Evolutionary conservation across 2,797 vertebrate species (phyloP), one percentile per base, ranked within the genome.

Genomic region (Phalloptychus januarius): DNA sequence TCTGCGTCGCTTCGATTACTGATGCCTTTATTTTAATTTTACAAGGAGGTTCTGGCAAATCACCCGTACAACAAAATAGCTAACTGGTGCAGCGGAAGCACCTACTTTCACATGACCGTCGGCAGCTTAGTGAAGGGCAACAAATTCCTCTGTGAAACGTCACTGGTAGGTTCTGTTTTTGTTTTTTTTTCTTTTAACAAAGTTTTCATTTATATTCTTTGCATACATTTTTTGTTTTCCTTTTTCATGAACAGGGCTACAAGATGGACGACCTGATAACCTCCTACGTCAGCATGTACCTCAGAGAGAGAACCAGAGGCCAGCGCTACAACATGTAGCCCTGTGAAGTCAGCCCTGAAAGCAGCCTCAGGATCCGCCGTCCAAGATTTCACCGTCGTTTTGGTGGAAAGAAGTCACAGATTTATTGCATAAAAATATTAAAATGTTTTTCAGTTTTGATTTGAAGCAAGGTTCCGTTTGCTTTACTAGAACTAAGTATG

Each of bases 251-350:
- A 88, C 89, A 99, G 98, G 98, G 98, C 79, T 99, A 99, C 95
- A 99, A 99, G 95, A 99, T 99, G 96, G 98, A 99, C 0, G 98
- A 99, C 88, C 95, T 99, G 56, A 86, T 99, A 90, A 97, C 97
- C 23, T 99, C 98, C 0, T 99, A 99, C 0, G 96, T 98, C 74
- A 96, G 82, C 84, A 94, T 97, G 92, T 95, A 97, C 84, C 84
- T 97, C 92, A 91, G 69, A 50, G 95, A 95, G 79, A 91, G 79
- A 78, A 95, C 94, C 75, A 95, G 93, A 84, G 95, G 85, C 78
- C 78, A 87, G 36, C 90, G 50, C 72, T 83, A 89, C 73, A 81
- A 93, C 81, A 79, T 87, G 23, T 94, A 85, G 80, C 93, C 81
- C 76, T 85, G 15, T 93, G 86, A 93, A 76, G 16, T 31, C 28